Base-by-base conservation (phyloP, 53 echinoderm and acorn worm species). In the Actinopyga echinites region DNA sequence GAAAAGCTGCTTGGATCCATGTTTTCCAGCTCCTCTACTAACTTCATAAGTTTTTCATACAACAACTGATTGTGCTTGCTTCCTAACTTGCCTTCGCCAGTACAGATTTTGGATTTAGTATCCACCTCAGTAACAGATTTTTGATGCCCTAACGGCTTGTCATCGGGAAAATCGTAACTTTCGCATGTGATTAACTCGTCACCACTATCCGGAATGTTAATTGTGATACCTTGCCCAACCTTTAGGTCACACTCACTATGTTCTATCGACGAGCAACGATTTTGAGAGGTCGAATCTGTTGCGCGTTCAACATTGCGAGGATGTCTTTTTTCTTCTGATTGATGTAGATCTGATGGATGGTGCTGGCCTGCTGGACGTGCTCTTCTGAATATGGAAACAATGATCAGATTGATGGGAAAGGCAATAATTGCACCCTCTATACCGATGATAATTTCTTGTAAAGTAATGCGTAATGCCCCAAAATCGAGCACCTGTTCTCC, bases 401-500 rank as follows among this genome's bases (percentile, higher is more conserved):
- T 91, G 42, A 95, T 56, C 38, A 95, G 80, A 58, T 95, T 95
- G 66, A 95, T 87, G 6, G 95, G 93, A 57, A 95, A 95, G 9
- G 93, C 91, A 24, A 95, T 85, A 20, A 89, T 31, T 34, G 93
- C 86, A 60, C 93, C 93, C 75, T 93, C 89, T 26, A 95, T 87
- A 52, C 95, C 93, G 57, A 95, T 91, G 45, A 95, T 89, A 37
- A 95, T 87, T 65, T 95, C 93, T 38, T 87, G 77, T 45, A 91
- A 71, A 25, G 95, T 93, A 38, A 95, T 87, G 33, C 93, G 75
- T 55, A 95, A 89, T 0, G 87, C 65, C 1, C 93, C 95, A 66
- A 95, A 93, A 83, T 95, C 93, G 87, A 95, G 77, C 33, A 83
- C 91, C 84, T 95, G 95, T 34, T 95, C 93, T 4, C 74, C 64